Percentiles rank a stretch among this genome's conserved stretches.
Conservation (phyloP, 2,888 invertebrate genomes). For the Coecobrya sp. region DNA sequence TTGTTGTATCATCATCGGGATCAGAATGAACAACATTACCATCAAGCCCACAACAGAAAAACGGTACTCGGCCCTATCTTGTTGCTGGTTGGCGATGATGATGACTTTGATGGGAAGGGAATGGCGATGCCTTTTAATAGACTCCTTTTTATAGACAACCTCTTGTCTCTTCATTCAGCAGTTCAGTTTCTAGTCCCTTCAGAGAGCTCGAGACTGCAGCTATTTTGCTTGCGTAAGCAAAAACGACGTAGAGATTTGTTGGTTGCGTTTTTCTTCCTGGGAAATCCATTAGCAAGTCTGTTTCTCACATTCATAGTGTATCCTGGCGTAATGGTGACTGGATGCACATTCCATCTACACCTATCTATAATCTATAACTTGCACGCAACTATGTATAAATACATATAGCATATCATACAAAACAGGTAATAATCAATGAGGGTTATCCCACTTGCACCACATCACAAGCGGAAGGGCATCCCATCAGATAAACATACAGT, state of each 20-base stretch:
- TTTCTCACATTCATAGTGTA: constrained; percentile 34
- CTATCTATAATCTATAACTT: background rate
- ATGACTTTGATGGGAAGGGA: background rate
- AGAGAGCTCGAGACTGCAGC: constrained; percentile 58
- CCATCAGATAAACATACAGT: background rate
- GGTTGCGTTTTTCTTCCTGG: constrained; percentile 55
- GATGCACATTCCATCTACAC: background rate
- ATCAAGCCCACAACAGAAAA: background rate
- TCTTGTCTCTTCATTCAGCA: background rate
- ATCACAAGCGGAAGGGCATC: constrained; percentile 38
- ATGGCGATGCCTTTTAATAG: constrained; percentile 17
- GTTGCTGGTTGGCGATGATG: background rate
- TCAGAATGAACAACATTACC: no score
- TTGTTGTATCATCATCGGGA: background rate
- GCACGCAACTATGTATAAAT: no score
- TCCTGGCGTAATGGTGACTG: background rate
- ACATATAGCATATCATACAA: background rate
- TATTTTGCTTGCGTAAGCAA: constrained; percentile 79
- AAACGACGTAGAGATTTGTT: constrained; percentile 59
- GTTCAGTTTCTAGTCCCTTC: background rate
- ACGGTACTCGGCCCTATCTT: background rate
- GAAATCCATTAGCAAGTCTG: constrained; percentile 72
- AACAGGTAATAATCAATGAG: constrained; percentile 53
- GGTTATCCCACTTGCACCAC: constrained; percentile 56
- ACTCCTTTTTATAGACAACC: constrained; percentile 1